Evolutionary conservation across 2,888 invertebrate genomes (phyloP).

Genomic region (Apoda limacodes): DNA sequence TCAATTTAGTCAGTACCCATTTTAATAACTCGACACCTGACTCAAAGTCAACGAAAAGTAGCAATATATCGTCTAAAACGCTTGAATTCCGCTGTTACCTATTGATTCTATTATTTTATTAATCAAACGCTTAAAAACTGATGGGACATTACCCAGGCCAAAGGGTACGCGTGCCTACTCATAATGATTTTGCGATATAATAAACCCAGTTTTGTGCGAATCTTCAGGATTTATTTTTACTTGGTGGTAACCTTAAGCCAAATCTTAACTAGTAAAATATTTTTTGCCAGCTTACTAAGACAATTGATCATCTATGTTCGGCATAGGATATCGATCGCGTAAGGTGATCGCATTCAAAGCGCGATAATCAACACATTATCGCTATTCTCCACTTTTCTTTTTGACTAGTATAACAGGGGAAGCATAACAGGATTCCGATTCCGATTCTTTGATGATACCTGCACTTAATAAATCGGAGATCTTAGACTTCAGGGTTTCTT

Average conservation of each 20-base stretch:
- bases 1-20: conserved; percentile 10
- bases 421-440: no score
- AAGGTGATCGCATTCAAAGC: no score
- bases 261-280: conserved; percentile 20
- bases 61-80: conserved; percentile 17
- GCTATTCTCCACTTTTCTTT: no score
- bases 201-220: conserved; percentile 20
- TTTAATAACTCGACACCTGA: conserved; percentile 16
- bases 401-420: no score
- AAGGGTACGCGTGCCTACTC: conserved; percentile 21
- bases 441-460: conserved; percentile 21
- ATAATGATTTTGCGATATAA: conserved; percentile 19
- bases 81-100: conserved; percentile 2
- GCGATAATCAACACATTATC: no score
- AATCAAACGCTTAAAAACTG: conserved; percentile 18
- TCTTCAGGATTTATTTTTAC: conserved; percentile 11
- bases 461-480: conserved; percentile 18
- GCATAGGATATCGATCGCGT: no score
- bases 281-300: no score
- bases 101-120: conserved; percentile 14
- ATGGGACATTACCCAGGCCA: conserved; percentile 19
- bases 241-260: conserved; percentile 21
- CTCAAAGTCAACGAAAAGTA: conserved; percentile 10
- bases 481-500: conserved; percentile 14
- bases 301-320: no score